phyloP scores from a whole-genome alignment of 2,113 vertebrate genomes.

The Colossoma macropomum region DNA sequence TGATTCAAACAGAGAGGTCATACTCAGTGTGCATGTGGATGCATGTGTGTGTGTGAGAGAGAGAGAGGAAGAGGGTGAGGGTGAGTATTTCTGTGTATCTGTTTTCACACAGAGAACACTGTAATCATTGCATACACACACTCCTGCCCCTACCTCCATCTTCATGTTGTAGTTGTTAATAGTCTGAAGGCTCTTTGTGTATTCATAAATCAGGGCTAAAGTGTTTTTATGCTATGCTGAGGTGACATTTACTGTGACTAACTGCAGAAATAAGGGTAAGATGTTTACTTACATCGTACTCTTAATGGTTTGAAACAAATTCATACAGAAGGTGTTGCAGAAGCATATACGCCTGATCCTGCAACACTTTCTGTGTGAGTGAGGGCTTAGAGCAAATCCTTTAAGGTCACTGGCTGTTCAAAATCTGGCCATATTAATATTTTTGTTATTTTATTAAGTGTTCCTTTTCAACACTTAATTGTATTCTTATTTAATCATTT shows the following conservation, averaged over 20 bases:
- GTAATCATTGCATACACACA: neutral
- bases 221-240: neutral
- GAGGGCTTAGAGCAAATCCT: too few relatives aligned
- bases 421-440: too few relatives aligned
- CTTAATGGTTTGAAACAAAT: neutral
- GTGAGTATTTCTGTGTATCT: neutral
- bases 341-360: neutral
- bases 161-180: neutral
- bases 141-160: neutral
- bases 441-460: too few relatives aligned
- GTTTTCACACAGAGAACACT: neutral
- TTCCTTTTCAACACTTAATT: too few relatives aligned
- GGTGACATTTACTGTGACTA: neutral
- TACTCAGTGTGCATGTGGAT: neutral
- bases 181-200: neutral
- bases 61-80: neutral
- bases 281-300: neutral
- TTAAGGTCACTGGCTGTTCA: too few relatives aligned
- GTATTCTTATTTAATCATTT: too few relatives aligned
- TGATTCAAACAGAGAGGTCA: neutral
- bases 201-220: slow-evolving; percentile 7
- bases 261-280: neutral
- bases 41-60: neutral
- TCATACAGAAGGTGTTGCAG: neutral
- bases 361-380: neutral